Evolutionary conservation across 1,140 invertebrate genomes (phyloP), one percentile per base, ranked within the genome.

Genomic region (Drosophila mayri): DNA sequence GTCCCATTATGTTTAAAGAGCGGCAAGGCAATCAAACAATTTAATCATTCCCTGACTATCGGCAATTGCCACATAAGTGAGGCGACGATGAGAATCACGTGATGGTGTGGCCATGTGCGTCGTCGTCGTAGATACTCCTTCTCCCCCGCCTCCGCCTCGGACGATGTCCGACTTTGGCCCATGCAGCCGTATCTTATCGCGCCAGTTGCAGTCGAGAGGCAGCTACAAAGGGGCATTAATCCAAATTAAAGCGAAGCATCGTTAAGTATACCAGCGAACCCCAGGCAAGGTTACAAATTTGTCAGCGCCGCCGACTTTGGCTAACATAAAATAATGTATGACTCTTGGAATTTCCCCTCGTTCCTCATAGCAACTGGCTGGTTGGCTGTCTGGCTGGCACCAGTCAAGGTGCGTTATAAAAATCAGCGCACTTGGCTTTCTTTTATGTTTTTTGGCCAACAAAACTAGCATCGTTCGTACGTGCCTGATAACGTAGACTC

Each of bases 1-100:
- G 52, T 65, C 76, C 49, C 50, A 64, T 75, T 70, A 58, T 87
- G 83, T 87, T 82, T 82, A 67, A 47, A 58, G 64, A 70, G 76
- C 70, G 81, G 52, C 52, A 32, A 35, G 66, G 64, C 71, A 82
- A 63, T 79, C 79, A 86, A 87, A 79, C 79, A 87, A 73, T 87
- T 83, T 87, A 87, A 87, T 87, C 83, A 83, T 54, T 32, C 38
- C 41, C 66, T 49, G 43, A 38, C 44, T 88, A 85, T 87, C 83
- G 52, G 28, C 50, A 88, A 88, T 87, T 87, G 85, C 83, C 81
- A 72, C 77, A 84, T 70, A 80, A 82, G 71, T 70, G 65, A 64
- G 50, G 61, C 75, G 60, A 50, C 62, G 54, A 54, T 47, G 54
- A 82, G 71, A 64, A 87, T 88, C 83, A 83, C 83, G 83, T 88